phyloP scores from a whole-genome alignment of 2,113 vertebrate genomes.

The Picathartes gymnocephalus region DNA sequence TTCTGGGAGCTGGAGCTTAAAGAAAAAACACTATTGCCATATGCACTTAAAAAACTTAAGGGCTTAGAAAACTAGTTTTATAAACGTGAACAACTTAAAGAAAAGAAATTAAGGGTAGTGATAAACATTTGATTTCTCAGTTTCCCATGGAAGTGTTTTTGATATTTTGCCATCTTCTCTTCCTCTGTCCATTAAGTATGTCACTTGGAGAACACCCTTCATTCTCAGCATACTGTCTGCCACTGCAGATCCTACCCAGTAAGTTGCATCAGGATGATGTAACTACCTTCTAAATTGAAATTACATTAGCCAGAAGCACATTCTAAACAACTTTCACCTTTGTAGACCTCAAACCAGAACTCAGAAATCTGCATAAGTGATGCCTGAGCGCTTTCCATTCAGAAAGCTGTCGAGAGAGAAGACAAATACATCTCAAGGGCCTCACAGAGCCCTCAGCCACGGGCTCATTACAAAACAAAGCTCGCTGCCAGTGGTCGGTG shows the following conservation, averaged over 20 bases:
- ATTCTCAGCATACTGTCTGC: neutral
- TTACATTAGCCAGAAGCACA: constrained; percentile 32
- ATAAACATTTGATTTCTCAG: neutral
- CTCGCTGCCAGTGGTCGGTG: accelerated
- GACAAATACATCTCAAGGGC: neutral
- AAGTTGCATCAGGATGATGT: neutral
- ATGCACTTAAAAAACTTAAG: neutral
- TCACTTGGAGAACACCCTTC: neutral
- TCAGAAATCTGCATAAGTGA: constrained; percentile 9
- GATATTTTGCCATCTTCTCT: neutral
- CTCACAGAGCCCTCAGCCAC: neutral
- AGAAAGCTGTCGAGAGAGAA: neutral
- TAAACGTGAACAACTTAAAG: neutral
- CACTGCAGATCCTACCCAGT: neutral
- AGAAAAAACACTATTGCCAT: neutral
- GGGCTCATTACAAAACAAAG: constrained; percentile 6
- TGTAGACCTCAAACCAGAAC: neutral
- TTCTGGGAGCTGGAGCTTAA: neutral
- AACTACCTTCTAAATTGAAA: neutral
- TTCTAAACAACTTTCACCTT: constrained; percentile 25
- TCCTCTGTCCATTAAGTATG: neutral
- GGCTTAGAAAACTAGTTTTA: neutral
- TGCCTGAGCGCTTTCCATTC: neutral
- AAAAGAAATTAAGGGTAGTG: neutral
- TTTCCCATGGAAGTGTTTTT: neutral